Conservation (phyloP, 1,140 invertebrate genomes). For the Lamellibrachia luymesi region DNA sequence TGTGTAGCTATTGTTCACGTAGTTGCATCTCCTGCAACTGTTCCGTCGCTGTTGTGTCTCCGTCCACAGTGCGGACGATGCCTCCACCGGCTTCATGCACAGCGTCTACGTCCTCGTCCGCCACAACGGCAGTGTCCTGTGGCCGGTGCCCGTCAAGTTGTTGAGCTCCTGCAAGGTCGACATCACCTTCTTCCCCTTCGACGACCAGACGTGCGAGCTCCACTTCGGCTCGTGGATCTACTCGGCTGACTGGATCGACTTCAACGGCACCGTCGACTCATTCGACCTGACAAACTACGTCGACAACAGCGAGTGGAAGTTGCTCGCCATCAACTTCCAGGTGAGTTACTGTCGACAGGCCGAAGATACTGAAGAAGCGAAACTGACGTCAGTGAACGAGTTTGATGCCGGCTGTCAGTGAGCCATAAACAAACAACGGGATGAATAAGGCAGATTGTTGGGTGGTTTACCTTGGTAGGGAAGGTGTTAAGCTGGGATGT, state of each 20-base stretch:
- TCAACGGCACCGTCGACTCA: conserved; percentile 26
- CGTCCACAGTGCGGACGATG: conserved; percentile 60
- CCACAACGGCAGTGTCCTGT: conserved; percentile 60
- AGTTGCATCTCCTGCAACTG: no score
- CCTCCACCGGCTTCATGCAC: conserved; percentile 62
- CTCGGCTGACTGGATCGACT: conserved; percentile 49
- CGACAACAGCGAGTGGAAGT: conserved; percentile 97
- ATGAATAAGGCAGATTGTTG: background rate
- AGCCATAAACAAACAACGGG: background rate
- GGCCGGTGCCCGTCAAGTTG: conserved; percentile 60
- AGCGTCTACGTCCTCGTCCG: conserved; percentile 61
- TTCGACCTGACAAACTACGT: conserved; percentile 91
- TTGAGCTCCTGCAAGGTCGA: conserved; percentile 54
- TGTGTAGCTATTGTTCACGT: no score
- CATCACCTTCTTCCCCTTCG: conserved; percentile 57
- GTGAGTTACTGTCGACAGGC: conserved; percentile 37
- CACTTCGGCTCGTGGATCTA: conserved; percentile 62
- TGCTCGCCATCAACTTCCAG: conserved; percentile 71
- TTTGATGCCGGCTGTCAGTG: background rate
- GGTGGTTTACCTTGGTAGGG: background rate
- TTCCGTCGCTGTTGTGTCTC: no score
- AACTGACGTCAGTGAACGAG: background rate
- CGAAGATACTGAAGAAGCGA: background rate
- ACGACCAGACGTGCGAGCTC: conserved; percentile 62
- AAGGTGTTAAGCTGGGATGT: background rate